Evolutionary conservation across 2,797 vertebrate species (phyloP).

Genomic region (Peromyscus melanophrys): DNA sequence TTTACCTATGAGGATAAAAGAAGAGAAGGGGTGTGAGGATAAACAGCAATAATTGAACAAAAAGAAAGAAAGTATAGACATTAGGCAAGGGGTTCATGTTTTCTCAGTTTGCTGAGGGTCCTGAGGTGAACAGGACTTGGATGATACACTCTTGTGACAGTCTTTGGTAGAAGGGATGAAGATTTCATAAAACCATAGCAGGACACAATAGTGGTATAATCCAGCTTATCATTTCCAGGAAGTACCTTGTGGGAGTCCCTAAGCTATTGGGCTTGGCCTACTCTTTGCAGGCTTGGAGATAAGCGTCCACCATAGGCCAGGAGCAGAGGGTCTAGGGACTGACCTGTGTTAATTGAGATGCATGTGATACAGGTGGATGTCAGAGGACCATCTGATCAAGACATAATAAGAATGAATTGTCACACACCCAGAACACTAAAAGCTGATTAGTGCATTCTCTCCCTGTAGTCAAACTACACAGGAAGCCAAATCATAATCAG

Average conservation of each 20-base stretch:
- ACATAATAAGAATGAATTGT: not conserved
- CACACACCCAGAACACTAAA: not conserved
- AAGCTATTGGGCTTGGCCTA: not conserved
- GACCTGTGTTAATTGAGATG: not conserved
- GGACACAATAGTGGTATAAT: not conserved
- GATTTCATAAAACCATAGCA: not conserved
- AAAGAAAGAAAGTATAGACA: not conserved
- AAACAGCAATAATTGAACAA: not conserved
- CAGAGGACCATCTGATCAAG: not conserved
- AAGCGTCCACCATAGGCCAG: not conserved
- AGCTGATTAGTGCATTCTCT: slow-evolving; percentile 12
- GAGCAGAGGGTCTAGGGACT: not conserved
- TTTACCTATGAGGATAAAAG: not conserved
- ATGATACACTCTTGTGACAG: not conserved
- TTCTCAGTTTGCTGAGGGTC: slow-evolving; percentile 11
- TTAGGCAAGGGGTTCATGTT: not conserved
- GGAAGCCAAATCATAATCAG: slow-evolving; percentile 64
- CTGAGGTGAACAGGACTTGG: not conserved
- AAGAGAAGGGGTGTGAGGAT: not conserved
- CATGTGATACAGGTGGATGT: not conserved
- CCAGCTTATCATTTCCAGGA: not conserved
- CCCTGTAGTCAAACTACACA: slow-evolving; percentile 7
- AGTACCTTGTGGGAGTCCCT: not conserved
- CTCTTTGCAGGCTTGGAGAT: not conserved
- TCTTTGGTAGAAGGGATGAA: not conserved